These are phyloP conservation scores for Cinclus mexicanus DNA, from an alignment of 2,113 vertebrate genomes.

Conservation along the genomic window DNA sequence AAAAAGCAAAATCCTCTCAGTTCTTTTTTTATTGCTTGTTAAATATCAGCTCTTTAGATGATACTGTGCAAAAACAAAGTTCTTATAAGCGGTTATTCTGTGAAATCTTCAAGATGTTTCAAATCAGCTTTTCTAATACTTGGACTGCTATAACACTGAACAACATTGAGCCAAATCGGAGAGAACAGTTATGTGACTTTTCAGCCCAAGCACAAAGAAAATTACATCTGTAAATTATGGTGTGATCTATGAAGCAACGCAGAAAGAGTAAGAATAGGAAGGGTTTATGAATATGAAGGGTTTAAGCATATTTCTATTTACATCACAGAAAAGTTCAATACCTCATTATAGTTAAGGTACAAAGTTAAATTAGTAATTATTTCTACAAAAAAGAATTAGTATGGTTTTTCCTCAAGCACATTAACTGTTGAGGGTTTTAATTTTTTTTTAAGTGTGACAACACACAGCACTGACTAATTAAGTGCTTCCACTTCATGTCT, in stretches of 20 bases:
- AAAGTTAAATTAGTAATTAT: not conserved
- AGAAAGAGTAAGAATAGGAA: not conserved
- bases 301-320: not conserved
- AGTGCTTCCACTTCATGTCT: not conserved
- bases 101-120: not conserved
- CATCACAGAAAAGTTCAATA: not conserved
- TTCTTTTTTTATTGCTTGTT: not conserved
- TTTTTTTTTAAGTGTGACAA: not conserved
- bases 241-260: not conserved
- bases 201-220: not conserved
- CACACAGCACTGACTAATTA: not conserved
- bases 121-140: slow-evolving; percentile 76
- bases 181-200: slow-evolving; percentile 50
- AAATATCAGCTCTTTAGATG: not conserved
- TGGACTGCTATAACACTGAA: slow-evolving; percentile 72
- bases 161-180: slow-evolving; percentile 75
- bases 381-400: not conserved
- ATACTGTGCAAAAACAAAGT: not conserved
- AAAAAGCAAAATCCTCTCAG: not conserved
- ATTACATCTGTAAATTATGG: slow-evolving; percentile 51
- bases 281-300: not conserved
- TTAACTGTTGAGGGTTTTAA: not conserved
- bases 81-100: not conserved
- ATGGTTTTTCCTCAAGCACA: not conserved
- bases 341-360: not conserved